A percentile compares a stretch with the other conserved stretches of the same genome.
phyloP scores from a whole-genome alignment of 2,797 vertebrate genomes.

The Etheostoma perlongum region DNA sequence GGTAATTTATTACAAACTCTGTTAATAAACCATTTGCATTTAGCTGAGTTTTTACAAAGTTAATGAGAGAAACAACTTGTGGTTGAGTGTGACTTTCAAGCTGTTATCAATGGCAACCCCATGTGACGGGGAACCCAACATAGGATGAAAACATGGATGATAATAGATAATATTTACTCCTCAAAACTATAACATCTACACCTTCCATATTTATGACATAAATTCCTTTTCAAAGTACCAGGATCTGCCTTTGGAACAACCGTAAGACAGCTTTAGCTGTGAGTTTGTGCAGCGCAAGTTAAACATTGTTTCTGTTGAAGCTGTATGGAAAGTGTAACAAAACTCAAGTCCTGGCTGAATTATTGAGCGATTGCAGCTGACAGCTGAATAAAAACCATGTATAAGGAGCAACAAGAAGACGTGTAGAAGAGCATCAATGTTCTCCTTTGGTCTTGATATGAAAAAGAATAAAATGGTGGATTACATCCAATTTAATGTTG shows the following conservation, averaged over 20 bases:
- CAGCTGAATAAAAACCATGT: constrained; percentile 52
- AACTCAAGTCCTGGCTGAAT: constrained; percentile 54
- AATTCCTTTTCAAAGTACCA: constrained; percentile 2
- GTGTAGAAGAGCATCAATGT: constrained; percentile 15
- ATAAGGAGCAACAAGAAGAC: constrained; percentile 28
- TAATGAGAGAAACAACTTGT: constrained; percentile 11
- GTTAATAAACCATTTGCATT: constrained; percentile 30
- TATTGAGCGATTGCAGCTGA: constrained; percentile 61
- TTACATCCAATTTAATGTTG: constrained; percentile 46
- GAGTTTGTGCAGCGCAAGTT: constrained; percentile 26
- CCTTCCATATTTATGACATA: constrained; percentile 17
- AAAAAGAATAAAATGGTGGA: constrained; percentile 30
- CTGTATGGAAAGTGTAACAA: constrained; percentile 49
- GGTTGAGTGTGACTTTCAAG: constrained; percentile 29
- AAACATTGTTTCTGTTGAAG: constrained; percentile 28
- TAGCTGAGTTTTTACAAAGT: constrained; percentile 13
- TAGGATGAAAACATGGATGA: background rate
- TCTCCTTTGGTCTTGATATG: constrained; percentile 18
- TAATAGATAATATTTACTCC: background rate
- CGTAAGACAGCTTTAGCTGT: constrained; percentile 17
- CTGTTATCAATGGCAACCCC: constrained; percentile 26
- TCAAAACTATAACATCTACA: constrained; percentile 19
- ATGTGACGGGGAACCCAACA: constrained; percentile 1
- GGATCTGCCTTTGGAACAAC: constrained; percentile 26
- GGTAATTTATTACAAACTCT: constrained; percentile 47